Conservation (phyloP, 1,140 invertebrate genomes). For the Drosophila lowei region DNA sequence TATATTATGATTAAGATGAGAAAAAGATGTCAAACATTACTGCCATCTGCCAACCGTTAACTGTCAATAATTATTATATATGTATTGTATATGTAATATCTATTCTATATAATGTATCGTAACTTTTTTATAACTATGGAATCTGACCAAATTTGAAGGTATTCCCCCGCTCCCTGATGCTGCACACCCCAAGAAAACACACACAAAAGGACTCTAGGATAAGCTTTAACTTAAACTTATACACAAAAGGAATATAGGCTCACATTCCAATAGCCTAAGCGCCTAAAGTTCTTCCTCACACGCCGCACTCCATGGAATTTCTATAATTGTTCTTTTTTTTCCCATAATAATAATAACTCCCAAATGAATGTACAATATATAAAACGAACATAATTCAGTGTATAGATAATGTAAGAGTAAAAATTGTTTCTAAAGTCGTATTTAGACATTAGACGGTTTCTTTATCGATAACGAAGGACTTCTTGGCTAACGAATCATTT, state of each 20-base stretch:
- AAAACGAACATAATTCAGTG: conserved; percentile 13
- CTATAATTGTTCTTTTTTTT: conserved; percentile 27
- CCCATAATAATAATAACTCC: conserved; percentile 6
- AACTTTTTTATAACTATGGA: conserved; percentile 35
- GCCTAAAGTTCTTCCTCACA: conserved; percentile 13
- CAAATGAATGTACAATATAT: conserved; percentile 31
- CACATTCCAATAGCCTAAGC: conserved; percentile 5
- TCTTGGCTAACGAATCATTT: conserved; percentile 31
- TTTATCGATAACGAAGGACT: conserved; percentile 50
- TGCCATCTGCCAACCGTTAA: conserved; percentile 66
- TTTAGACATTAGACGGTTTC: conserved; percentile 57
- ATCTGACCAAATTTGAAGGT: conserved; percentile 36
- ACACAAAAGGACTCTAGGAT: conserved; percentile 33
- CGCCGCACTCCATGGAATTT: not conserved
- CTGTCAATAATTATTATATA: conserved; percentile 58
- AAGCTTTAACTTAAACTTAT: conserved; percentile 13
- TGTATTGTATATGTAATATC: conserved; percentile 51
- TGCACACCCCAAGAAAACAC: conserved; percentile 9
- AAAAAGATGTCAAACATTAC: conserved; percentile 35
- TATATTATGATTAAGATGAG: conserved; percentile 2
- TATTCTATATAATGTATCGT: conserved; percentile 24
- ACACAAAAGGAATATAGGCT: conserved; percentile 4
- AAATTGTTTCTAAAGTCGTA: conserved; percentile 23
- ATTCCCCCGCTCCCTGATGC: conserved; percentile 12
- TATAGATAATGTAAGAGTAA: conserved; percentile 13